These are phyloP conservation scores for Steinernema scapterisci DNA, from an alignment of 2,888 invertebrate species.

Conservation along the genomic window DNA sequence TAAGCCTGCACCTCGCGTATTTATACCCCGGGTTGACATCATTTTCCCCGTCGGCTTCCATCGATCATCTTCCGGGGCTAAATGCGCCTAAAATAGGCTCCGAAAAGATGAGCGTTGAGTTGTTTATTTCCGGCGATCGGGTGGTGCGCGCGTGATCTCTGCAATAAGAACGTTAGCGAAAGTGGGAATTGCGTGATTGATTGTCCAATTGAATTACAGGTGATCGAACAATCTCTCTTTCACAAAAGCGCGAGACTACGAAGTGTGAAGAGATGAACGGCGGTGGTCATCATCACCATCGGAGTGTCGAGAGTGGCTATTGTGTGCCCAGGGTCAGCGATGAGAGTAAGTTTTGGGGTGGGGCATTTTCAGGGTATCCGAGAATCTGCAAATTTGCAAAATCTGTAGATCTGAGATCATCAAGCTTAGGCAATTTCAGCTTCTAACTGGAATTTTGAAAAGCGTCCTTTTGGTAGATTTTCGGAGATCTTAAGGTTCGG, in stretches of 20 bases:
- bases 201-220: slow-evolving; percentile 8
- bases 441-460: too few species aligned
- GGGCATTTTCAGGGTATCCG: too few species aligned
- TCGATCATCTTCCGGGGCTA: neutral
- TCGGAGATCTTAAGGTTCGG: too few species aligned
- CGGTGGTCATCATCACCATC: slow-evolving; percentile 29
- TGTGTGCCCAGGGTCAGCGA: slow-evolving; percentile 5
- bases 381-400: too few species aligned
- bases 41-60: neutral
- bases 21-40: neutral
- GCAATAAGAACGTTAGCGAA: slow-evolving; percentile 17
- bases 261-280: slow-evolving; percentile 31
- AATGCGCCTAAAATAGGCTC: neutral
- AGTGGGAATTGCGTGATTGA: slow-evolving; percentile 23
- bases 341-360: slow-evolving; percentile 21
- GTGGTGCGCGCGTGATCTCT: slow-evolving; percentile 13
- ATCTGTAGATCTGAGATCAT: too few species aligned
- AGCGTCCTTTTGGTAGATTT: too few species aligned
- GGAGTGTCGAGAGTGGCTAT: slow-evolving; percentile 18
- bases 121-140: too few species aligned
- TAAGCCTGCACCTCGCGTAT: neutral
- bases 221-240: neutral
- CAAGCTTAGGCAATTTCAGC: too few species aligned
- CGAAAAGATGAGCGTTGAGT: too few species aligned
- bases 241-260: neutral